Percentiles rank a stretch among this genome's conserved stretches.
Conservation (phyloP, 2,113 vertebrate species). For the Pedionomus torquatus region DNA sequence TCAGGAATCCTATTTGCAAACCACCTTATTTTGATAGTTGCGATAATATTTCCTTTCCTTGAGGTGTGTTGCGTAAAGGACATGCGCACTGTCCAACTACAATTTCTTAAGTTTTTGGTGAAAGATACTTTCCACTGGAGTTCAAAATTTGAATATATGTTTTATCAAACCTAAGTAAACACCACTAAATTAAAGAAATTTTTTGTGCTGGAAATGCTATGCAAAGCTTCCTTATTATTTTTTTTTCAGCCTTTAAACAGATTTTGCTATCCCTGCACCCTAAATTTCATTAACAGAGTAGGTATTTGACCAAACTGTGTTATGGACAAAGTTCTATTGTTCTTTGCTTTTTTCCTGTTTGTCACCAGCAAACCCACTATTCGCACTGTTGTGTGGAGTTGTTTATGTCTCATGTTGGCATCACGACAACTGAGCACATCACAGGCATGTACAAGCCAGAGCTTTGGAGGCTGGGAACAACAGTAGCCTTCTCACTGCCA, state of each 20-base stretch:
- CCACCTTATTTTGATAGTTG: slow-evolving; percentile 50
- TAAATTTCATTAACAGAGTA: neutral
- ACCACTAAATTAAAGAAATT: neutral
- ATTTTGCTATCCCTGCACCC: neutral
- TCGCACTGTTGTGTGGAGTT: neutral
- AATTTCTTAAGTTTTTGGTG: neutral
- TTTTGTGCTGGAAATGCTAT: neutral
- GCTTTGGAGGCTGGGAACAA: slow-evolving; percentile 9
- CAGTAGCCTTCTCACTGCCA: slow-evolving; percentile 9
- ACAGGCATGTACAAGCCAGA: neutral
- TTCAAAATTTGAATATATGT: neutral
- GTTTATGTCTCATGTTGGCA: slow-evolving; percentile 43
- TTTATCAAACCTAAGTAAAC: slow-evolving; percentile 37
- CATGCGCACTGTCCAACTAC: neutral
- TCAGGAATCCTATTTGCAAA: neutral
- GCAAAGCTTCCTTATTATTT: neutral
- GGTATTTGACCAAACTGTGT: neutral
- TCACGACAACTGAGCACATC: neutral
- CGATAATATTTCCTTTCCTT: slow-evolving; percentile 34
- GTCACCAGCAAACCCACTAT: slow-evolving; percentile 16
- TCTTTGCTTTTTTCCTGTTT: neutral
- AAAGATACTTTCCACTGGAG: slow-evolving; percentile 35
- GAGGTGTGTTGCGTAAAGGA: neutral
- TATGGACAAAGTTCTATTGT: slow-evolving; percentile 1
- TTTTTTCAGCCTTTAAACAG: neutral